These are phyloP conservation scores for Propithecus deckenii DNA, from an alignment of 2,797 vertebrate genomes.

Conservation along the genomic window DNA sequence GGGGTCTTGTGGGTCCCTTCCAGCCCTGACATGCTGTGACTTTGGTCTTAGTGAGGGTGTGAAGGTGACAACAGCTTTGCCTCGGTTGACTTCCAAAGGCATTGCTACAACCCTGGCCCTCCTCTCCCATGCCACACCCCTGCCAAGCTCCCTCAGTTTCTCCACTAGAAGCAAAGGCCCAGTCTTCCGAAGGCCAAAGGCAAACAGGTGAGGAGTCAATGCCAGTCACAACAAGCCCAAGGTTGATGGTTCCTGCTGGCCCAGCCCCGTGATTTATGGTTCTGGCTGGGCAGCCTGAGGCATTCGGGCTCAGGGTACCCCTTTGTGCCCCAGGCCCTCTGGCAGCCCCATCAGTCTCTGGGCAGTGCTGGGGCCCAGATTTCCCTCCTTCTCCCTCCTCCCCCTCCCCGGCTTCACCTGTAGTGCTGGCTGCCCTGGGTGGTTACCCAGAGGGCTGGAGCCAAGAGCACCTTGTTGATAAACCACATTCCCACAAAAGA, in stretches of 20 bases:
- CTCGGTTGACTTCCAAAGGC: background rate
- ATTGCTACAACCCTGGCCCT: background rate
- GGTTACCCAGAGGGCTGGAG: background rate
- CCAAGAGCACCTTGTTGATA: background rate
- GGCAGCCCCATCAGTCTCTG: background rate
- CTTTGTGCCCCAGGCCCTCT: background rate
- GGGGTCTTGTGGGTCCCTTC: background rate
- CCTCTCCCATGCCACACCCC: background rate
- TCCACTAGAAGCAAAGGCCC: background rate
- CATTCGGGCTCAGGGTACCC: background rate
- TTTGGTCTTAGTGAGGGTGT: background rate
- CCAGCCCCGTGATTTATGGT: background rate
- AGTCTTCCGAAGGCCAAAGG: background rate
- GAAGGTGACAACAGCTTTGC: no score
- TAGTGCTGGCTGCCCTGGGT: background rate
- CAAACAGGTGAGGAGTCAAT: background rate
- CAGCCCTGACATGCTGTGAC: background rate
- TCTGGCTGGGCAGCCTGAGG: background rate
- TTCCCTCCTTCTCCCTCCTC: background rate
- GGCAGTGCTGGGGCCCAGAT: background rate
- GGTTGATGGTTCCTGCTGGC: background rate
- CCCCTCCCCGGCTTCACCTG: rapidly evolving
- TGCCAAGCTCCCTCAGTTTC: background rate
- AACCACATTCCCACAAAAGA: background rate
- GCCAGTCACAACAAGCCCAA: rapidly evolving